Evolutionary conservation across 2,888 invertebrate species (phyloP).

Genomic region (Nymphalis polychloros): DNA sequence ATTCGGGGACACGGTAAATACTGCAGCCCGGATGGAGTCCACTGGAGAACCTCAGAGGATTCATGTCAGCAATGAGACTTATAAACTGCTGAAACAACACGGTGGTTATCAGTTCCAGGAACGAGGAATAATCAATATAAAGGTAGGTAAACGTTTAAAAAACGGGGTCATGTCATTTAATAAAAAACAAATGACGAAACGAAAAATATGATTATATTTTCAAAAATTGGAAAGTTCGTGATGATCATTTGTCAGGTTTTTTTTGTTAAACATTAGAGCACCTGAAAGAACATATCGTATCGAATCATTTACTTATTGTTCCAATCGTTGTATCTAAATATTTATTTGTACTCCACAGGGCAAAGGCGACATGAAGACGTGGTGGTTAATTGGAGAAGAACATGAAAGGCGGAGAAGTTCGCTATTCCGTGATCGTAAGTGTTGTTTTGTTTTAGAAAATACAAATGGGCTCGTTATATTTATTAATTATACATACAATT

Average conservation of each 20-base stretch:
- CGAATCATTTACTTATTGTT: no score
- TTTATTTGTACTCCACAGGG: conserved; percentile 74
- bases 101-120: conserved; percentile 89
- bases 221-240: no score
- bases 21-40: conserved; percentile 91
- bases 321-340: neutral
- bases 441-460: conserved; percentile 36
- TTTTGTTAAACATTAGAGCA: no score
- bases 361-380: conserved; percentile 88
- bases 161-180: no score
- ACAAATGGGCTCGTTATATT: no score
- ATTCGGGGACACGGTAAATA: conserved; percentile 92
- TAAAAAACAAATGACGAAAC: no score
- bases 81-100: conserved; percentile 83
- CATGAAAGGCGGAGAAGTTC: conserved; percentile 67
- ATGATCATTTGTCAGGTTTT: no score
- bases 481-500: no score
- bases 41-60: conserved; percentile 88
- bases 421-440: conserved; percentile 64
- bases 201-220: no score
- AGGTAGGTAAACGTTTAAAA: conserved; percentile 70
- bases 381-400: conserved; percentile 86
- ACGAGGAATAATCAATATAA: conserved; percentile 87
- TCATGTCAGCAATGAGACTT: conserved; percentile 88
- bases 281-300: no score